phyloP scores from a whole-genome alignment of 2,888 invertebrate species.

The Zygogramma bicolorata region DNA sequence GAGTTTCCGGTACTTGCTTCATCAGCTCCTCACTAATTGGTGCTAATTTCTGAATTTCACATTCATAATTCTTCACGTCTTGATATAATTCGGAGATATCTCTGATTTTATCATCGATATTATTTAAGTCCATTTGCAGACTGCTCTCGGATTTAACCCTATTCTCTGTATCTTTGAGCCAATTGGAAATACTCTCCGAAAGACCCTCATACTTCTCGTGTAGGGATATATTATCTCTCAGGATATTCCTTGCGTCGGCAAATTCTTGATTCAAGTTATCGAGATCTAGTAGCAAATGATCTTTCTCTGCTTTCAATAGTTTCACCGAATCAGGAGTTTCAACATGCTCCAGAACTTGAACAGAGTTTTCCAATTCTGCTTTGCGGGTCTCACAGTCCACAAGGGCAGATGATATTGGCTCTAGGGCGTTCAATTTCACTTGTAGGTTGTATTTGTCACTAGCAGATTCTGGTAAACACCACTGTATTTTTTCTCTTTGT shows the following conservation, averaged over 20 bases:
- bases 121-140: constrained; percentile 76
- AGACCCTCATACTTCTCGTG: constrained; percentile 86
- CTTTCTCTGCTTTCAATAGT: constrained; percentile 77
- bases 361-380: constrained; percentile 77
- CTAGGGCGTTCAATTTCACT: constrained; percentile 86
- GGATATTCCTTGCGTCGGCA: constrained; percentile 74
- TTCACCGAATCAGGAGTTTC: constrained; percentile 79
- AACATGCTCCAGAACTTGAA: constrained; percentile 78
- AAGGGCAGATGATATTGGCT: constrained; percentile 81
- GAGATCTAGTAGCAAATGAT: constrained; percentile 78
- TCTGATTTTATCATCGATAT: constrained; percentile 77
- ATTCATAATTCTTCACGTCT: constrained; percentile 75
- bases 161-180: constrained; percentile 85
- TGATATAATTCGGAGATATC: constrained; percentile 75
- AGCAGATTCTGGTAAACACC: constrained; percentile 90
- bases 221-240: constrained; percentile 79
- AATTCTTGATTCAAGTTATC: constrained; percentile 78
- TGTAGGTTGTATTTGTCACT: constrained; percentile 94
- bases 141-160: constrained; percentile 80
- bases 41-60: constrained; percentile 76
- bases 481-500: constrained; percentile 88
- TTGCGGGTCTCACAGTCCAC: constrained; percentile 78
- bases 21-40: constrained; percentile 79
- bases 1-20: constrained; percentile 84
- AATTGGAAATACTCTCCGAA: constrained; percentile 80